A percentile compares a stretch with the other conserved stretches of the same genome.
These are phyloP conservation scores for Cherax destructor DNA, from an alignment of 1,140 invertebrate genomes.

Conservation along the genomic window DNA sequence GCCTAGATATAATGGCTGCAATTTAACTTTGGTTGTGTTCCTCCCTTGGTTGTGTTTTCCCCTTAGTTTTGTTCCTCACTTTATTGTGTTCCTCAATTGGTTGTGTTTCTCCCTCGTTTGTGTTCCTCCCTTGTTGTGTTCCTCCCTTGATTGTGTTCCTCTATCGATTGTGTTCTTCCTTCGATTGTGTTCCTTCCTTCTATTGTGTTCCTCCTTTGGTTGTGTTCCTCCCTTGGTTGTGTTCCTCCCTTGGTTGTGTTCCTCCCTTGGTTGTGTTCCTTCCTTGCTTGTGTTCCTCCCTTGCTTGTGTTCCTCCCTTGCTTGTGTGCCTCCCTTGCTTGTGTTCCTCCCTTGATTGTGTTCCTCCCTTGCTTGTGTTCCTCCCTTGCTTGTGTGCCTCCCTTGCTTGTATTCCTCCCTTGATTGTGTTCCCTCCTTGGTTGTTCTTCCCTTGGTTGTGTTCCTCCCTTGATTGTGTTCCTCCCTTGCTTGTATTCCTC, in stretches of 20 bases:
- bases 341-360: too few species aligned
- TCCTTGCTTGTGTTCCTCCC: too few species aligned
- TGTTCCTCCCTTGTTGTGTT: neutral
- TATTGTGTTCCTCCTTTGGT: neutral
- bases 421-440: neutral
- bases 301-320: too few species aligned
- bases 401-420: too few species aligned
- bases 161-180: neutral
- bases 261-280: too few species aligned
- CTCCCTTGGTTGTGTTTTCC: neutral
- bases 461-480: neutral
- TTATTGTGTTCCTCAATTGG: neutral
- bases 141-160: neutral
- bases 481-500: neutral
- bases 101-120: neutral
- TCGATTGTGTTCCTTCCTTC: neutral
- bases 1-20: neutral
- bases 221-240: neutral
- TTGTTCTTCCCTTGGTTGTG: too few species aligned
- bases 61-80: neutral
- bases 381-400: neutral
- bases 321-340: too few species aligned
- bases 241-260: too few species aligned
- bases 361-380: too few species aligned
- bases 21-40: neutral